Base-by-base conservation (phyloP, 2,113 vertebrate species). In the Eupsittula cactorum region DNA sequence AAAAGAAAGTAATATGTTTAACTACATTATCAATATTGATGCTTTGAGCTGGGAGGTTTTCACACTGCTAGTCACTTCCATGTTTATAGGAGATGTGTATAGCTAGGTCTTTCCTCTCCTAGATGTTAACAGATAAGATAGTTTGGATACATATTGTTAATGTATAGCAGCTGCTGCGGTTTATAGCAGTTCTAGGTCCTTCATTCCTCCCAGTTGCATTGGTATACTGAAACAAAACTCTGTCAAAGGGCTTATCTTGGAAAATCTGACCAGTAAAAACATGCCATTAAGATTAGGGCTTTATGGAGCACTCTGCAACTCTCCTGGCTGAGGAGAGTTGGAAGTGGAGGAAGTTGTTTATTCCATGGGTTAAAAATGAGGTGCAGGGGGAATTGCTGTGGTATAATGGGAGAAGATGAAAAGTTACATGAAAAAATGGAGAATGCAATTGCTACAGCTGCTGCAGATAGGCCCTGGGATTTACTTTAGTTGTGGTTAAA, bases 301-400 rank as follows among this genome's bases (percentile, higher is more conserved):
- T 23, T 5, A 0, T 67, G 71, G 79, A 55, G 53, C 10, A 9
- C 49, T 79, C 27, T 65, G 79, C 63, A 52, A 2, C 68, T 64
- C 35, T 80, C 74, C 28, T 68, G 82, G 46, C 59, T 92, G 60
- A 9, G 39, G 60, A 82, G 53, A 77, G 49, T 3, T 44, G 31
- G 37, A 69, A 81, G 57, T 28, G 65, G 71, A 78, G 62, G 49
- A 67, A 74, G 46, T 29, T 83, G 35, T 52, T 85, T 85, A 55
- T 90, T 90, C 63, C 16, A 1, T 73, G 64, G 88, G 42, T 88
- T 92, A 67, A 39, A 67, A 80, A 82, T 86, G 79, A 67, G 70
- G 82, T 90, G 71, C 68, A 77, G n/a, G 63, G 88, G 93, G 82
- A 88, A 50, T 70, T 96, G 85, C 71, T 88, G 79, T 37, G 50